A percentile compares a stretch with the other conserved stretches of the same genome.
phyloP scores from a whole-genome alignment of 2,113 vertebrate genomes.

The Seriola quinqueradiata region DNA sequence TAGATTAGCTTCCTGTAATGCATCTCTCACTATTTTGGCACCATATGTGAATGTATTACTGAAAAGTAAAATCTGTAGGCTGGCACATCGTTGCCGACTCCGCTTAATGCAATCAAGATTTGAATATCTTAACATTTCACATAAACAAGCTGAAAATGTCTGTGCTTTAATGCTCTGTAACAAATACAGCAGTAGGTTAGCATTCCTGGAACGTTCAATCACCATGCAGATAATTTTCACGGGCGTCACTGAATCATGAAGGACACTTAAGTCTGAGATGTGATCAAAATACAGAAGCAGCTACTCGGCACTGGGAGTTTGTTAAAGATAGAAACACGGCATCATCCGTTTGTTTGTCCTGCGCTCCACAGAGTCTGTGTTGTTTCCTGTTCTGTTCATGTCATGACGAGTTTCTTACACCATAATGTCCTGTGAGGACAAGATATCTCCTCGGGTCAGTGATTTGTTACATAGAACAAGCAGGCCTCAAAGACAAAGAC shows the following conservation, averaged over 20 bases:
- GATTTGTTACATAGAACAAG: conserved; percentile 7
- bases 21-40: conserved; percentile 13
- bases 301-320: conserved; percentile 45
- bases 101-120: conserved; percentile 51
- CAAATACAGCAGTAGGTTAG: conserved; percentile 60
- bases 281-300: conserved; percentile 75
- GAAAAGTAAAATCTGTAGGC: conserved; percentile 28
- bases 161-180: conserved; percentile 61
- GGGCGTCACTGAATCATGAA: conserved; percentile 78
- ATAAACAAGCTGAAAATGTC: conserved; percentile 47
- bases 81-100: conserved; percentile 35
- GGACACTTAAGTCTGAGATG: conserved; percentile 81
- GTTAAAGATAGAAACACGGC: conserved; percentile 54
- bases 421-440: not conserved
- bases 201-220: conserved; percentile 74
- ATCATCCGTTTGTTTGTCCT: conserved; percentile 47
- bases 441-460: not conserved
- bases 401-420: conserved; percentile 16
- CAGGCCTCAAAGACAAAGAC: not conserved
- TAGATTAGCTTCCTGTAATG: conserved; percentile 25
- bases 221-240: conserved; percentile 80
- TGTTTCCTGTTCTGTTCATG: conserved; percentile 16
- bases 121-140: conserved; percentile 70
- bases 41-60: conserved; percentile 33
- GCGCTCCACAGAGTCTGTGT: conserved; percentile 14